Evolutionary conservation across 2,888 invertebrate species (phyloP).

Genomic region (Scaptomyza reducta): DNA sequence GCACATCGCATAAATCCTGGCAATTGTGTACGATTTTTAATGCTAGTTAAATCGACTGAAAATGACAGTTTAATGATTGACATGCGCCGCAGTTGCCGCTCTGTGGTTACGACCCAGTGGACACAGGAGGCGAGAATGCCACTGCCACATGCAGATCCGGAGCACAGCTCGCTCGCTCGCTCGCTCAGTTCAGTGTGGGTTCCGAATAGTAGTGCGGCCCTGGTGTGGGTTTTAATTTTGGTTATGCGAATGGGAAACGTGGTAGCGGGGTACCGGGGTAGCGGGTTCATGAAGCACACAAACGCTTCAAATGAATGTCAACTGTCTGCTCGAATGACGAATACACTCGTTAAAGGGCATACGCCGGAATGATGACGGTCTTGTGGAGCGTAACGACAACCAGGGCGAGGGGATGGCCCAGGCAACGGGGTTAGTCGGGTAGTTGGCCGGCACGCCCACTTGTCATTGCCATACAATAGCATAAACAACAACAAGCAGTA

Average conservation of each 20-base stretch:
- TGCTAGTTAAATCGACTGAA: conserved; percentile 81
- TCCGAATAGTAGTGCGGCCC: neutral
- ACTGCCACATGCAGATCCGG: conserved; percentile 8
- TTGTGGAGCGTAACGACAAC: conserved; percentile 69
- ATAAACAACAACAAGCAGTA: conserved; percentile 21
- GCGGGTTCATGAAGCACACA: conserved; percentile 59
- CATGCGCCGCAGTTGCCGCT: conserved; percentile 69
- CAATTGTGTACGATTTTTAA: conserved; percentile 80
- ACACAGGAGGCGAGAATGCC: conserved; percentile 2
- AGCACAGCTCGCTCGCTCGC: neutral
- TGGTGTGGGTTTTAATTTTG: neutral
- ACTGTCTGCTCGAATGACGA: conserved; percentile 76
- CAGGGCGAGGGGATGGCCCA: conserved; percentile 12
- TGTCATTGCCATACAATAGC: conserved; percentile 60
- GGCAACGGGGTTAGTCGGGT: conserved; percentile 56
- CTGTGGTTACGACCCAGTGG: conserved; percentile 56
- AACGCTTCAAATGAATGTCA: conserved; percentile 78
- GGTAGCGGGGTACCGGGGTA: conserved; percentile 4
- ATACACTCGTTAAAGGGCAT: conserved; percentile 78
- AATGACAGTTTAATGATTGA: conserved; percentile 81
- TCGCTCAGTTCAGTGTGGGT: conserved; percentile 24
- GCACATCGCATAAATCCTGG: conserved; percentile 76
- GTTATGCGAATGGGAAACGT: neutral
- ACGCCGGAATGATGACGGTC: conserved; percentile 69
- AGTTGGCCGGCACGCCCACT: conserved; percentile 68